phyloP scores from a whole-genome alignment of 2,888 invertebrate genomes.

The Watsonalla cultraria region DNA sequence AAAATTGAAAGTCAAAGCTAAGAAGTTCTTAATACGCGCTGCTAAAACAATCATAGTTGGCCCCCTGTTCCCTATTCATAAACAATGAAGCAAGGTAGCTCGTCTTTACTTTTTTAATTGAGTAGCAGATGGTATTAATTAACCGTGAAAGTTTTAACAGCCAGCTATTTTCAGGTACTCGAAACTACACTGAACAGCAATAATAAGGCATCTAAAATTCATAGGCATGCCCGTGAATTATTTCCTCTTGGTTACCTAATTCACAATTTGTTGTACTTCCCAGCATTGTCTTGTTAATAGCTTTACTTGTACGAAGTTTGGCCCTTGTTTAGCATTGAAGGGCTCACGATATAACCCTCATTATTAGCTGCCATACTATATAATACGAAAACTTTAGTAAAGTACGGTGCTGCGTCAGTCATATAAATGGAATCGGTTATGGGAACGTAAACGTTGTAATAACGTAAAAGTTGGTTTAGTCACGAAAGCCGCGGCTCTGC shows the following conservation, averaged over 20 bases:
- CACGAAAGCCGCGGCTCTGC: constrained; percentile 45
- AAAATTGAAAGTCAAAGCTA: too few species aligned
- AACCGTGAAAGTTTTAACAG: background rate
- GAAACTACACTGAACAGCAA: background rate
- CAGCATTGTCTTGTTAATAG: constrained; percentile 36
- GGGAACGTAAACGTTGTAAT: constrained; percentile 55
- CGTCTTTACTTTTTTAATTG: too few species aligned
- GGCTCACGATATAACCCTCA: constrained; percentile 39
- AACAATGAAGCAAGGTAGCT: too few species aligned
- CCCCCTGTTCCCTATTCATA: too few species aligned
- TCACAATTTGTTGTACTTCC: constrained; percentile 25
- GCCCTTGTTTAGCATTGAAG: constrained; percentile 41
- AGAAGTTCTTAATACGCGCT: too few species aligned
- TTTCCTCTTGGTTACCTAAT: constrained; percentile 25
- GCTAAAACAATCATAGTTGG: too few species aligned
- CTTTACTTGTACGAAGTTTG: constrained; percentile 32
- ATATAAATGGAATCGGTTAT: constrained; percentile 54
- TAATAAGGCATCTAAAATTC: constrained; percentile 14
- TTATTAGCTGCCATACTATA: constrained; percentile 38
- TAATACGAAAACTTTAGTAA: constrained; percentile 50
- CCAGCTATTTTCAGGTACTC: background rate
- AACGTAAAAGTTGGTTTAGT: constrained; percentile 52
- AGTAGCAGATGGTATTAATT: background rate
- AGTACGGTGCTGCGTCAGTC: constrained; percentile 32
- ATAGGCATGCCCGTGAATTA: constrained; percentile 20